These are phyloP conservation scores for Erythrocercus mccallii DNA, from an alignment of 2,113 vertebrate species.

Conservation along the genomic window DNA sequence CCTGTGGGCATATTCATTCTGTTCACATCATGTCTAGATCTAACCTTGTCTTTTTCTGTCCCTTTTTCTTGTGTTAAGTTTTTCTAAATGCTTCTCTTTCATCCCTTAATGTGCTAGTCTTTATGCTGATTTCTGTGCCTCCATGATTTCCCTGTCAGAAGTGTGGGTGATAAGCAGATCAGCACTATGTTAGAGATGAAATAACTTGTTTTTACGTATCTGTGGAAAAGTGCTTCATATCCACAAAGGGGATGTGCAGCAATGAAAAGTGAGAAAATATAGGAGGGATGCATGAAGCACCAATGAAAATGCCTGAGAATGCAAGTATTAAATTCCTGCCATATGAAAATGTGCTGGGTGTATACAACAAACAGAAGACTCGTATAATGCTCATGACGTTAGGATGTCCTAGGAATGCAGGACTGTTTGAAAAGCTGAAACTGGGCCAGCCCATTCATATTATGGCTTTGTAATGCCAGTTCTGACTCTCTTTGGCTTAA, in stretches of 20 bases:
- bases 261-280: background rate
- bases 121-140: background rate
- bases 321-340: background rate
- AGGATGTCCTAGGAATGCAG: background rate
- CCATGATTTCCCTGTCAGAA: background rate
- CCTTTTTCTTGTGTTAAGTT: background rate
- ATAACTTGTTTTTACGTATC: background rate
- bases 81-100: conserved; percentile 35
- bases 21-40: conserved; percentile 12
- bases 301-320: background rate
- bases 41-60: conserved; percentile 44
- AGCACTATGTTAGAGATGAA: background rate
- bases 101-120: background rate
- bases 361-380: background rate
- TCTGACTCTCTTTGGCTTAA: background rate
- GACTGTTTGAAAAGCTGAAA: background rate
- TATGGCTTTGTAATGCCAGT: background rate
- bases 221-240: background rate
- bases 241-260: background rate
- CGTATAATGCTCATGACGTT: rapidly evolving
- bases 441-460: background rate
- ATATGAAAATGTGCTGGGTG: background rate
- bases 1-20: background rate
- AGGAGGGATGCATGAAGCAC: background rate
- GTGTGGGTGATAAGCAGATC: background rate